phyloP scores from a whole-genome alignment of 2,888 invertebrate species.

The Caenorhabditis imperialis region DNA sequence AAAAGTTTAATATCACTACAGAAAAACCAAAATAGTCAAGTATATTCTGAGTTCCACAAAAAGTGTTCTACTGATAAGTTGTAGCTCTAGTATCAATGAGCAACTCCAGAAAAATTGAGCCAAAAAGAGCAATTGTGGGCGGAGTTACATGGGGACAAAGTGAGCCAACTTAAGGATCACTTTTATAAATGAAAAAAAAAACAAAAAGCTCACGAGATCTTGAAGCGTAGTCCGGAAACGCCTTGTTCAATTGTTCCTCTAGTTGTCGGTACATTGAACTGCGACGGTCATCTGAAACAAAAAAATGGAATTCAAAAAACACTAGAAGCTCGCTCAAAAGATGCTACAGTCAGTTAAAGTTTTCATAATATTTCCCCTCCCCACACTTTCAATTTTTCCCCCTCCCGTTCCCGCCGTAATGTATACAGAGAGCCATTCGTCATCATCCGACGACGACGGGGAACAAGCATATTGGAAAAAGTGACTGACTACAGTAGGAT shows the following conservation, averaged over 20 bases:
- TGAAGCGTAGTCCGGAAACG: constrained; percentile 52
- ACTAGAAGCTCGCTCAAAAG: neutral
- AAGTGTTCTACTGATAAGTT: no score
- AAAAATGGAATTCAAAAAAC: neutral
- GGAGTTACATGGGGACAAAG: no score
- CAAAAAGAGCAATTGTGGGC: no score
- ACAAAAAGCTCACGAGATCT: constrained; percentile 39
- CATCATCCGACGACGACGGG: no score
- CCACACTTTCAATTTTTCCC: neutral
- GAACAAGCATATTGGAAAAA: no score
- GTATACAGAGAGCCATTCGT: constrained; percentile 45
- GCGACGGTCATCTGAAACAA: constrained; percentile 58
- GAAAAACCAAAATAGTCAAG: no score
- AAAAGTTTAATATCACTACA: no score
- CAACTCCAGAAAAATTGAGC: no score
- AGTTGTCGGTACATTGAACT: constrained; percentile 65
- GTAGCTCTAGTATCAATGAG: no score
- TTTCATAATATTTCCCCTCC: constrained; percentile 3
- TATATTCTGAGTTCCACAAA: no score
- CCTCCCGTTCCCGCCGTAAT: constrained; percentile 16
- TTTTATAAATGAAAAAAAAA: constrained; percentile 9
- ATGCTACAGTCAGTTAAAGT: constrained; percentile 12
- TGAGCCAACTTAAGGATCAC: no score
- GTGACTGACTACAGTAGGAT: no score
- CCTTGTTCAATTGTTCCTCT: constrained; percentile 63